Conservation (phyloP, 2,888 invertebrate genomes). For the Alitta virens region DNA sequence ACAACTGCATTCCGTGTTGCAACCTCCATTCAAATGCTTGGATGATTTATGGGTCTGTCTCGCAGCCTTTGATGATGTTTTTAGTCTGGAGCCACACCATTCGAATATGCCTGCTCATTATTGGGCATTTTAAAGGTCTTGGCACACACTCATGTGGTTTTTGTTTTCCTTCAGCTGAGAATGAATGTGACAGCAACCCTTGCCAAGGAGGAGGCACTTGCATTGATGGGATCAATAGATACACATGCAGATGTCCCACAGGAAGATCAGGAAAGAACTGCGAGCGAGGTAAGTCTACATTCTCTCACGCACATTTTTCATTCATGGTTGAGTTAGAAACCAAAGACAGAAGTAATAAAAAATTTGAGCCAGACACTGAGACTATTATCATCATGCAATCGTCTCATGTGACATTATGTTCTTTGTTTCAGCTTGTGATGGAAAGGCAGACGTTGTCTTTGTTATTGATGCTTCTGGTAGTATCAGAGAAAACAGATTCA, state of each 20-base stretch:
- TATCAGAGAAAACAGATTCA: constrained; percentile 36
- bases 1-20: too few relatives aligned
- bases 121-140: not conserved
- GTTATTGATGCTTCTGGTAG: constrained; percentile 48
- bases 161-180: constrained; percentile 9
- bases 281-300: constrained; percentile 15
- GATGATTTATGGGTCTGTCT: too few relatives aligned
- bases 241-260: constrained; percentile 7
- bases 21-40: too few relatives aligned
- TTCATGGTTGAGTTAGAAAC: too few relatives aligned
- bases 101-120: too few relatives aligned
- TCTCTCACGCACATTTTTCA: too few relatives aligned
- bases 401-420: too few relatives aligned
- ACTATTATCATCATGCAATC: too few relatives aligned
- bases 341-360: too few relatives aligned
- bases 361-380: not conserved
- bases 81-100: too few relatives aligned
- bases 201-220: constrained; percentile 15
- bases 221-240: constrained; percentile 8
- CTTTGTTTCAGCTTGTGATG: constrained; percentile 21
- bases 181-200: constrained; percentile 16
- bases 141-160: not conserved
- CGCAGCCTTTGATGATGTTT: too few relatives aligned
- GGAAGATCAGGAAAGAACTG: constrained; percentile 18
- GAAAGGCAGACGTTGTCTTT: constrained; percentile 37